Evolutionary conservation across 2,797 vertebrate genomes (phyloP), one percentile per base, ranked within the genome.

Genomic region (Ptychadena robeensis): DNA sequence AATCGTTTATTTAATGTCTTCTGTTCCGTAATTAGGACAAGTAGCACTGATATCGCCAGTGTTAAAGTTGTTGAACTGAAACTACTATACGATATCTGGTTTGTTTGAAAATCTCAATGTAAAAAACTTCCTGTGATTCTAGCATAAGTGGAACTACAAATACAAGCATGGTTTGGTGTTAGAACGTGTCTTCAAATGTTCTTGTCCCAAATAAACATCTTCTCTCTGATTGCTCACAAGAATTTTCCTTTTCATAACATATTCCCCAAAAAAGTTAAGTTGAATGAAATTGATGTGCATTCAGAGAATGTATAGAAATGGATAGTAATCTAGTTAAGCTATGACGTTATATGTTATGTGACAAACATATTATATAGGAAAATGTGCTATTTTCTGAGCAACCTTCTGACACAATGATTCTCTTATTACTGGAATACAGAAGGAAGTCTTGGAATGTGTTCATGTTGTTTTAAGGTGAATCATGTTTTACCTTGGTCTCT

Each of bases 391-490:
- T 66, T 77, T 76, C 28, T n/a, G 12, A 65, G 35, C 0, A 14
- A 48, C 25, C 30, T 22, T 77, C 44, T 18, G 44, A 64, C 64
- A 35, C 40, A 44, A 18, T 44, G 40, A 44, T 44, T 66, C 38
- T 77, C 65, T 53, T 66, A 48, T 78, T 78, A 57, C 65, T 68
- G 76, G 38, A 77, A 67, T n/a, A 68, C 38, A 66, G 37, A 40
- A 48, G 48, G 25, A 53, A 1, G 4, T 35, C 64, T 34, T 69
- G 73, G 67, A 76, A 71, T 65, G 30, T 6, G 34, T 77, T n/a
- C 57, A 77, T 82, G 30, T 77, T 82, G 63, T 77, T 70, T 63
- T 10, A 53, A 63, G 53, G 48, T 77, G 73, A 71, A 71, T 82
- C 32, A 64, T 76, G 28, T 48, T 72, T 71, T 77, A 1, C 81